Evolutionary conservation across 2,888 invertebrate genomes (phyloP), one percentile per base, ranked within the genome.

Genomic region (Choristoneura rosaceana): DNA sequence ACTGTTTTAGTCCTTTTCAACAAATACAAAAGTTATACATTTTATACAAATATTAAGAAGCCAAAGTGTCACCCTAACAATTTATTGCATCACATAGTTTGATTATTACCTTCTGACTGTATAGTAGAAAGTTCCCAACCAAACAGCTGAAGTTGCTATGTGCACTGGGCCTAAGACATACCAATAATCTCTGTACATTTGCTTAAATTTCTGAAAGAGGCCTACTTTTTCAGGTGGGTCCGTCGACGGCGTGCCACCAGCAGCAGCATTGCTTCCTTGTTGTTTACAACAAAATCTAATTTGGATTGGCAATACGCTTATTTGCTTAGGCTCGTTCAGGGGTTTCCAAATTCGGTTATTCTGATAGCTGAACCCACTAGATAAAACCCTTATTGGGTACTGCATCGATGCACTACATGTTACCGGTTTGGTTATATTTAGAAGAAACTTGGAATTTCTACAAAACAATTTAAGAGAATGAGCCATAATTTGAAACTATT

Each of bases 101-200:
- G 8, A 10, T 55, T 45, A 78, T 90, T 94, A 99, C 99, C 98
- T 97, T 89, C 96, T 96, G 10, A 98, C 97, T 80, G 96, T 90
- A 84, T 97, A 96, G 91, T 98, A 99, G 90, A 99, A 98, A 25
- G 96, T 93, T 15, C 97, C 97, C 88, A 97, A 96, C 99, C 99
- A 99, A 70, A 97, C 94, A 45, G 96, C 93, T 2, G 99, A 99
- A 10, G 99, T 99, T 17, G 96, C 95, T 64, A 97, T 84, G 91
- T 99, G 99, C 3, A 99, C 99, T 4, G 98, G 99, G 71, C 99
- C 94, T 71, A 99, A 92, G 69, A 99, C 97, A 91, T 99, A 99
- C 98, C 99, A 99, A 91, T 99, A 99, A 85, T 99, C 97, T 87
- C 97, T 97, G 86, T 98, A 98, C 96, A 99, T 97, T 83, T 96